phyloP scores from a whole-genome alignment of 2,797 vertebrate genomes.

The Leuciscus waleckii region DNA sequence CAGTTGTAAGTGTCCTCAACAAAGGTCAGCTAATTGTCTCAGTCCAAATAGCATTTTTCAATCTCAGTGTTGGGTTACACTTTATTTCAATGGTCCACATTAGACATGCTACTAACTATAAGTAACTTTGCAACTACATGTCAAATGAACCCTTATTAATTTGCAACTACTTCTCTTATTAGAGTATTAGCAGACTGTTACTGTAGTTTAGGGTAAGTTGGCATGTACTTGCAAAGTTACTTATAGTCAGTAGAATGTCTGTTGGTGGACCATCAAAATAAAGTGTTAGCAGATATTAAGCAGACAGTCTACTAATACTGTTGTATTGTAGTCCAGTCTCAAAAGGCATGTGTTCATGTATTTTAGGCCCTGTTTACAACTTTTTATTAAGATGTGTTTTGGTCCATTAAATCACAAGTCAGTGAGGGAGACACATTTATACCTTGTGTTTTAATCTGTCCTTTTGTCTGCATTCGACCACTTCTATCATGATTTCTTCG shows the following conservation, averaged over 20 bases:
- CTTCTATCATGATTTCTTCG: not conserved
- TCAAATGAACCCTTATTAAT: not conserved
- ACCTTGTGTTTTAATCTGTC: not conserved
- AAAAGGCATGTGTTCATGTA: not conserved
- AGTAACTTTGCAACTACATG: not conserved
- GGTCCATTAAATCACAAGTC: not conserved
- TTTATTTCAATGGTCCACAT: not conserved
- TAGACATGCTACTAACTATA: not conserved
- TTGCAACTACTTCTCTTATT: not conserved
- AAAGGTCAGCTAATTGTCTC: not conserved
- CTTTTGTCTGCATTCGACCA: not conserved
- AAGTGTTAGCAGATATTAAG: no score
- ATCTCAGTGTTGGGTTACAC: not conserved
- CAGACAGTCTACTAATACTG: not conserved
- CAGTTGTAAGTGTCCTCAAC: not conserved
- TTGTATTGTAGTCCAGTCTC: not conserved
- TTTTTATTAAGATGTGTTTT: not conserved
- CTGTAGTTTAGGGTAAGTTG: not conserved
- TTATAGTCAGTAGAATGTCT: not conserved
- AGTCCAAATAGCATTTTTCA: conserved; percentile 2
- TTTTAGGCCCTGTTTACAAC: not conserved
- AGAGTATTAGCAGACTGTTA: not conserved
- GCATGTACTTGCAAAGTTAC: not conserved
- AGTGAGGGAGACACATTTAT: not conserved
- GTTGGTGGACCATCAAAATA: not conserved